Conservation (phyloP, 1,140 invertebrate species). For the Drosophila kohkoa region DNA sequence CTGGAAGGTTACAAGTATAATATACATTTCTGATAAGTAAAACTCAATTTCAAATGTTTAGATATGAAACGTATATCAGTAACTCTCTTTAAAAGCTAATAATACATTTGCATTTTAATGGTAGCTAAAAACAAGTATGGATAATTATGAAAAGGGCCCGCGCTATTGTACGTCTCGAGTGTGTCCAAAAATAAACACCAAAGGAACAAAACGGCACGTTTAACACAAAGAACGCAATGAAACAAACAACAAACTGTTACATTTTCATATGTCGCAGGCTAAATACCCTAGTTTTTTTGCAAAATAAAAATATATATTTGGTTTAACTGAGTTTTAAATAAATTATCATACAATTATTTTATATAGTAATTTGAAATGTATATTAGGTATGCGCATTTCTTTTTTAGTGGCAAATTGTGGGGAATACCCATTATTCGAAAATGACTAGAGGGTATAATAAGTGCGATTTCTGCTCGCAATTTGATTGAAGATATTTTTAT, state of each 20-base stretch:
- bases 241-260: neutral
- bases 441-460: conserved; percentile 25
- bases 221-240: conserved; percentile 12
- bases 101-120: neutral
- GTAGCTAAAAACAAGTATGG: conserved; percentile 7
- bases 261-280: neutral
- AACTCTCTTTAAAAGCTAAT: neutral
- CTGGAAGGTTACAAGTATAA: neutral
- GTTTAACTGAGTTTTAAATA: neutral
- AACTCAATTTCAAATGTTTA: neutral
- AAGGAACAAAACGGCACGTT: conserved; percentile 36
- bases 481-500: conserved; percentile 77
- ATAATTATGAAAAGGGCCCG: conserved; percentile 28
- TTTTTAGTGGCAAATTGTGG: neutral
- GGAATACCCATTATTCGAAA: neutral
- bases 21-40: neutral
- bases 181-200: conserved; percentile 39
- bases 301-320: neutral
- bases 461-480: conserved; percentile 38
- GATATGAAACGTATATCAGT: neutral
- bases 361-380: too few relatives aligned
- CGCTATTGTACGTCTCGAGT: conserved; percentile 36
- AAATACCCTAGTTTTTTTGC: conserved; percentile 3
- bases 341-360: neutral
- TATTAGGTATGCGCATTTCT: too few relatives aligned